Evolutionary conservation across 2,888 invertebrate species (phyloP).

Genomic region (Aromia moschata): DNA sequence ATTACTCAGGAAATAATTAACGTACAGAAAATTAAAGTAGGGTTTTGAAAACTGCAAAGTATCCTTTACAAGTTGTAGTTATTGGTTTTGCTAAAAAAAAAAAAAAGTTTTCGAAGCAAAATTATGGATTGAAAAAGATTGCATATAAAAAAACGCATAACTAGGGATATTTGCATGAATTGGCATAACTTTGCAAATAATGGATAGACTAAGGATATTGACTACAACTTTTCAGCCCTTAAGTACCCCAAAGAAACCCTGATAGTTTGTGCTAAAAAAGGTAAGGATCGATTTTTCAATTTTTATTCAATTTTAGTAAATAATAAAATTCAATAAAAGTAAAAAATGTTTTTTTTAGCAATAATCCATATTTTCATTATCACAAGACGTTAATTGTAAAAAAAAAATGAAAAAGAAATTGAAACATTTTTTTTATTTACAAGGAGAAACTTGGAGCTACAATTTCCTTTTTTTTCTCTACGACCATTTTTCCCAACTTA

Average conservation of each 20-base stretch:
- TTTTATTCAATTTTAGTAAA: neutral
- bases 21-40: neutral
- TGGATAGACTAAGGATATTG: neutral
- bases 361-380: neutral
- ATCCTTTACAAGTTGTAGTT: neutral
- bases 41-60: neutral
- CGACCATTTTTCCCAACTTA: slow-evolving; percentile 8
- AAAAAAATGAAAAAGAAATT: neutral
- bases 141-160: neutral
- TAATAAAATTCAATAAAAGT: too few species aligned
- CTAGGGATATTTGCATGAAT: neutral
- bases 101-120: neutral
- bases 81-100: neutral
- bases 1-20: neutral
- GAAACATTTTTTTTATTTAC: too few species aligned
- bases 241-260: neutral
- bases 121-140: neutral
- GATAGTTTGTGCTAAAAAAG: neutral
- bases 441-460: neutral
- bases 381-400: neutral
- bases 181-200: neutral
- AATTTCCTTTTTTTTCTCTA: neutral
- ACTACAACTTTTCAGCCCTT: neutral
- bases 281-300: neutral
- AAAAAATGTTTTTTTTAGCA: neutral